Evolutionary conservation across 2,888 invertebrate species (phyloP).

Genomic region (Drosophila hamatofila): DNA sequence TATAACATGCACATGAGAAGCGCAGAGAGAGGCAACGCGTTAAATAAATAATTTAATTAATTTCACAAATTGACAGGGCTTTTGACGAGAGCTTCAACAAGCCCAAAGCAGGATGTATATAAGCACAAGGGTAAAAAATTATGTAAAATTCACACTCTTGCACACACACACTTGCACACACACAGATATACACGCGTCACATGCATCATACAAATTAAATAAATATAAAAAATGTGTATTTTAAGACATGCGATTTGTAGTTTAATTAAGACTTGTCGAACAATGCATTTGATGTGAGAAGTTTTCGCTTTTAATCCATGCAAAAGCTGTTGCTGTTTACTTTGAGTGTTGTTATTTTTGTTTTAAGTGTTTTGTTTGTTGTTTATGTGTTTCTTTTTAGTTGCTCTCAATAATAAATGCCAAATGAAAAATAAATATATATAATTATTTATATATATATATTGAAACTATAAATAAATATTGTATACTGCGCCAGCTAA

Average conservation of each 20-base stretch:
- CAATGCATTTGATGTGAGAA: constrained; percentile 22
- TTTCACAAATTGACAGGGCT: constrained; percentile 69
- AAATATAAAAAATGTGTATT: not conserved
- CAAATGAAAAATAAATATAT: constrained; percentile 35
- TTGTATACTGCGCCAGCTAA: constrained; percentile 31
- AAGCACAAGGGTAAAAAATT: constrained; percentile 39
- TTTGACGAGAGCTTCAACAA: constrained; percentile 34
- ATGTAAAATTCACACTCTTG: constrained; percentile 12
- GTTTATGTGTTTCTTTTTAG: constrained; percentile 74
- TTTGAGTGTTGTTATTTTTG: constrained; percentile 32
- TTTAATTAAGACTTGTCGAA: constrained; percentile 4
- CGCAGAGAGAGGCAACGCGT: constrained; percentile 22
- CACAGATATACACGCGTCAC: constrained; percentile 6
- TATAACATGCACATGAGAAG: constrained; percentile 27
- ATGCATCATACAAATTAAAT: constrained; percentile 27
- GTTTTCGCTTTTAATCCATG: constrained; percentile 26
- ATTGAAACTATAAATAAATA: constrained; percentile 40
- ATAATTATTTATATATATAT: constrained; percentile 32
- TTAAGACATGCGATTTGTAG: constrained; percentile 29
- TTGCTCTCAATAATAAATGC: constrained; percentile 67
- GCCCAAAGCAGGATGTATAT: constrained; percentile 40
- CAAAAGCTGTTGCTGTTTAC: constrained; percentile 31
- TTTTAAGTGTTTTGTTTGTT: constrained; percentile 48
- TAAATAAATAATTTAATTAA: constrained; percentile 79
- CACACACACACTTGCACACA: not conserved